Percentiles rank a stretch among this genome's conserved stretches.
Evolutionary conservation across 2,888 invertebrate genomes (phyloP).

Genomic region (Aphidius colemani): DNA sequence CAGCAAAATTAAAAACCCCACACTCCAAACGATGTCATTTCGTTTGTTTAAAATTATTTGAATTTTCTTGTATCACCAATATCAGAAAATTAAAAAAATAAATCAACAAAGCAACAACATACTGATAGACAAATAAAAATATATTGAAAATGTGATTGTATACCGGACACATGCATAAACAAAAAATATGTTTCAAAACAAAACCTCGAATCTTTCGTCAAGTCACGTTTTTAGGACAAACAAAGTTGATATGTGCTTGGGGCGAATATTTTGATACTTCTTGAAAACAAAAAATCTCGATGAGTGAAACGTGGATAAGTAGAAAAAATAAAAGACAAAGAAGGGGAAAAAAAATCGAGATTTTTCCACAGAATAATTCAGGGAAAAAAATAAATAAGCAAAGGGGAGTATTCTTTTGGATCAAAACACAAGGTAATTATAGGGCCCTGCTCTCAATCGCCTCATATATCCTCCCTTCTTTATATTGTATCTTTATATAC

Average conservation of each 20-base stretch:
- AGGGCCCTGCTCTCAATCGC: constrained; percentile 26
- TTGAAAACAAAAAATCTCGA: neutral
- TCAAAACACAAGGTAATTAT: constrained; percentile 49
- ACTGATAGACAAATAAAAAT: constrained; percentile 22
- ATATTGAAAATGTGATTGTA: constrained; percentile 32
- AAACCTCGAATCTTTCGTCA: constrained; percentile 50
- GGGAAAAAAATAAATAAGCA: constrained; percentile 7
- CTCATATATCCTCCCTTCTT: constrained; percentile 20
- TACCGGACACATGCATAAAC: constrained; percentile 28
- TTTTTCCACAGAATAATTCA: constrained; percentile 23
- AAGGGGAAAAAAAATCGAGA: constrained; percentile 16
- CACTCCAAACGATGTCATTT: neutral
- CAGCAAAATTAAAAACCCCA: no score
- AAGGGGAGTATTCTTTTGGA: constrained; percentile 28
- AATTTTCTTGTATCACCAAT: neutral
- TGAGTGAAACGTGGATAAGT: no score
- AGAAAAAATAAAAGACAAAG: constrained; percentile 9
- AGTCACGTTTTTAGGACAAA: constrained; percentile 50
- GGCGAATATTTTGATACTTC: constrained; percentile 8
- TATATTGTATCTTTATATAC: neutral
- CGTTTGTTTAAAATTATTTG: neutral
- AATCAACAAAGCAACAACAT: constrained; percentile 12
- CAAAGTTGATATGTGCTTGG: neutral
- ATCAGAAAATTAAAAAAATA: no score
- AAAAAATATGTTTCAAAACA: constrained; percentile 55